Evolutionary conservation across 2,888 invertebrate genomes (phyloP), one percentile per base, ranked within the genome.

Genomic region (Ditula angustiorana): DNA sequence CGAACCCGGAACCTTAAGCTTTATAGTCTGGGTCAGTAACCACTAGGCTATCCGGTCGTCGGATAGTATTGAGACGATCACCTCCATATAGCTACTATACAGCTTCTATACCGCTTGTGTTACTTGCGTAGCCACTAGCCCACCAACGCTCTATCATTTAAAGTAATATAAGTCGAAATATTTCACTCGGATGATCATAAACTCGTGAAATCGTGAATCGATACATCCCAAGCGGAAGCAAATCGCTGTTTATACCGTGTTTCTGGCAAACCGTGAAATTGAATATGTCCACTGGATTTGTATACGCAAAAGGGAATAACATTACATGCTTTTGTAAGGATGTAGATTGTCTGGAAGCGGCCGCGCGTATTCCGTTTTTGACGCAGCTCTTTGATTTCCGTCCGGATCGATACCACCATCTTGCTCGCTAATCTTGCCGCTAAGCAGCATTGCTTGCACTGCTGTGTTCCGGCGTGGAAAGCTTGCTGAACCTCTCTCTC

Each of bases 241-340:
- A 72, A 71, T 67, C 60, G 68, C 72, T 76, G 79, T 79, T 79
- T 79, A 76, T 78, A 72, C 73, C 74, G 66, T 47, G 56, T 21
- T 67, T 61, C 72, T 74, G 76, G 73, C 76, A 78, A 76, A 71
- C 78, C 80, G 80, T 82, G 81, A 83, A 83, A 83, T 82, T 81
- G 81, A 83, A 82, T 81, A 77, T 80, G 80, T 82, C 82, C 82
- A 73, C 77, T 74, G 79, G 76, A 76, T 79, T 78, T 74, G 77
- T 78, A 41, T 10, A 76, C 74, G 74, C 66, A 71, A 71, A 68
- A 67, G 69, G 77, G 77, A 77, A 74, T 77, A 76, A 74, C 72
- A 77, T 70, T 71, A 74, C 75, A 73, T 72, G 70, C 69, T 71
- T 70, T 77, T 72, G 69, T 67, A 65, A 41, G 2, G 2, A 62